Evolutionary conservation across 2,888 invertebrate genomes (phyloP).

Genomic region (Hirtodrosophila confusa): DNA sequence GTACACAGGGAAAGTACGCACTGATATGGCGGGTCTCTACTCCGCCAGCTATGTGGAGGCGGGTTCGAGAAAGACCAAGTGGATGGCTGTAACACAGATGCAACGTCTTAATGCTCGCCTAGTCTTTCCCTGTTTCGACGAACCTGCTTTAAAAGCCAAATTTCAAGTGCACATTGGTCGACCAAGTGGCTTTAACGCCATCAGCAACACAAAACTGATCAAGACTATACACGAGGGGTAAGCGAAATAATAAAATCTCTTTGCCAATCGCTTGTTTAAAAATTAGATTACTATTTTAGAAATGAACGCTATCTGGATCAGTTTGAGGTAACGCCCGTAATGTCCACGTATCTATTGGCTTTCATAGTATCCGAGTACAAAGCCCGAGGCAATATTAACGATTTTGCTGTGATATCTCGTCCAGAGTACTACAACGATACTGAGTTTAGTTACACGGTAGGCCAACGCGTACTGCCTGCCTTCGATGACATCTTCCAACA

Average conservation of each 20-base stretch:
- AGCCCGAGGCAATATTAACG: constrained; percentile 51
- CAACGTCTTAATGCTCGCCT: constrained; percentile 88
- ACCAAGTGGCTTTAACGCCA: constrained; percentile 76
- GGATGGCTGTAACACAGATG: constrained; percentile 87
- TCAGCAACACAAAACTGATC: constrained; percentile 76
- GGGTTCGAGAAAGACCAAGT: constrained; percentile 54
- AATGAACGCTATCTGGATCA: constrained; percentile 65
- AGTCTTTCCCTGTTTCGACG: constrained; percentile 91
- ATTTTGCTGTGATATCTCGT: constrained; percentile 87
- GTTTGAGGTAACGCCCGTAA: constrained; percentile 85
- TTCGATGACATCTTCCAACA: constrained; percentile 89
- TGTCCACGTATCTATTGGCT: constrained; percentile 93
- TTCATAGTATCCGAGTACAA: constrained; percentile 88
- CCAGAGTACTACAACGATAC: constrained; percentile 88
- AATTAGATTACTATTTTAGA: constrained; percentile 35
- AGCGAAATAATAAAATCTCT: not conserved
- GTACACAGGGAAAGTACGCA: constrained; percentile 85
- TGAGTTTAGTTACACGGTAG: constrained; percentile 86
- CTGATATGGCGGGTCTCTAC: constrained; percentile 72
- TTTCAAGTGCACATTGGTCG: constrained; percentile 88
- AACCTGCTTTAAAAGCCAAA: constrained; percentile 88
- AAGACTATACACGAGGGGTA: constrained; percentile 57
- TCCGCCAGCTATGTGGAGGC: constrained; percentile 68
- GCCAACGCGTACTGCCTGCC: constrained; percentile 45
- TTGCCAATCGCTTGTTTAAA: not conserved